Evolutionary conservation across 1,140 invertebrate genomes (phyloP), one percentile per base, ranked within the genome.

Genomic region (Ptiloglossa arizonensis): DNA sequence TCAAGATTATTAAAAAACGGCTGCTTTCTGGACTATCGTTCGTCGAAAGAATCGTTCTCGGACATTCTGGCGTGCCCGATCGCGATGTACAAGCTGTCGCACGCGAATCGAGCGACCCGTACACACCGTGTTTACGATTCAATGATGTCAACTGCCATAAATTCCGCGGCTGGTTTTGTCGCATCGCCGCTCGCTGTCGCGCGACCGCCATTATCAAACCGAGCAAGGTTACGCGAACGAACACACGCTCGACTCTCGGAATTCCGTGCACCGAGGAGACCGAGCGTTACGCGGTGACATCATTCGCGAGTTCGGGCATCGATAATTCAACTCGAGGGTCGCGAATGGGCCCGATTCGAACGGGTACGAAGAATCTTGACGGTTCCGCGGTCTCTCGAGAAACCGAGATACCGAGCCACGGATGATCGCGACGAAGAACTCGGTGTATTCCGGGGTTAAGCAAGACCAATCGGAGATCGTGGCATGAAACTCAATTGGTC

Each of bases 401-500:
- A n/a, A n/a, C n/a, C n/a, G n/a, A n/a, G n/a, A n/a, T n/a, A n/a
- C n/a, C 41, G 57, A 13, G 19, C 8, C 17, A 5, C 22, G 4
- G 35, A 19, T 11, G 2, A 44, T 50, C 72, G 35, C 2, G 27
- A 32, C 6, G 19, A n/a, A n/a, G n/a, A n/a, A 41, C 22, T n/a
- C 13, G 19, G 17, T 32, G 35, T 29, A 54, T 24, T 52, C 13
- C 41, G 69, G 44, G 50, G 71, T 62, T 63, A 35, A 69, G 52
- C 41, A 63, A 69, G 19, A 46, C 13, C 5, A 29, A 46, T 5
- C 29, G 17, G 17, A 32, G 6, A 56, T 44, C 50, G n/a, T 15
- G 46, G 24, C 48, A 13, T 71, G 70, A 59, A 81, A 86, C 86
- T 83, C 80, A 87, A 89, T 87, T 87, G 83, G 75, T 80, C 74